phyloP scores from a whole-genome alignment of 2,888 invertebrate species.

The Phalera bucephala region DNA sequence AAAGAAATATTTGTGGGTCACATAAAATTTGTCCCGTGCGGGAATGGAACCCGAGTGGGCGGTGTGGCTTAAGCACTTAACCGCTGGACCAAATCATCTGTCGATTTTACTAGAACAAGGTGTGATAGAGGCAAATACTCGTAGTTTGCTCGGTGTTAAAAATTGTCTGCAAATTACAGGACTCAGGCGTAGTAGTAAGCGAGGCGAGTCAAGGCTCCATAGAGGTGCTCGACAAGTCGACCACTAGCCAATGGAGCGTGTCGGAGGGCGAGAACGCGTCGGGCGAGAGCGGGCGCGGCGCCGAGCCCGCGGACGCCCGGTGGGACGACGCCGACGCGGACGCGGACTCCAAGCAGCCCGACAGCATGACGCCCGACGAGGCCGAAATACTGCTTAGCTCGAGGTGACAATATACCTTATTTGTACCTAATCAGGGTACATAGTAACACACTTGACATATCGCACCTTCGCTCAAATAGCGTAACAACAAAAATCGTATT shows the following conservation, averaged over 20 bases:
- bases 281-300: conserved; percentile 65
- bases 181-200: conserved; percentile 80
- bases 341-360: conserved; percentile 68
- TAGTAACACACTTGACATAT: too few relatives aligned
- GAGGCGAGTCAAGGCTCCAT: conserved; percentile 80
- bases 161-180: too few relatives aligned
- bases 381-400: conserved; percentile 93
- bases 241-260: conserved; percentile 82
- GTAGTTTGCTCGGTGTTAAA: too few relatives aligned
- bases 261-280: conserved; percentile 78
- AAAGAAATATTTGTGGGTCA: too few relatives aligned
- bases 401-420: conserved; percentile 84
- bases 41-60: too few relatives aligned
- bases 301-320: conserved; percentile 36
- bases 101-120: too few relatives aligned
- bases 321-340: conserved; percentile 50
- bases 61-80: too few relatives aligned
- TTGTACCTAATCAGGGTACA: background rate
- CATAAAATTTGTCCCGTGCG: too few relatives aligned
- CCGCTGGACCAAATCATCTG: too few relatives aligned
- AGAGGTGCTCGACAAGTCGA: conserved; percentile 82
- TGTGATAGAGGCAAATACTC: too few relatives aligned
- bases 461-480: too few relatives aligned
- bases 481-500: too few relatives aligned
- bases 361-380: conserved; percentile 91